A percentile compares a stretch with the other conserved stretches of the same genome.
phyloP scores from a whole-genome alignment of 1,140 invertebrate species.

The Calycopis cecrops region DNA sequence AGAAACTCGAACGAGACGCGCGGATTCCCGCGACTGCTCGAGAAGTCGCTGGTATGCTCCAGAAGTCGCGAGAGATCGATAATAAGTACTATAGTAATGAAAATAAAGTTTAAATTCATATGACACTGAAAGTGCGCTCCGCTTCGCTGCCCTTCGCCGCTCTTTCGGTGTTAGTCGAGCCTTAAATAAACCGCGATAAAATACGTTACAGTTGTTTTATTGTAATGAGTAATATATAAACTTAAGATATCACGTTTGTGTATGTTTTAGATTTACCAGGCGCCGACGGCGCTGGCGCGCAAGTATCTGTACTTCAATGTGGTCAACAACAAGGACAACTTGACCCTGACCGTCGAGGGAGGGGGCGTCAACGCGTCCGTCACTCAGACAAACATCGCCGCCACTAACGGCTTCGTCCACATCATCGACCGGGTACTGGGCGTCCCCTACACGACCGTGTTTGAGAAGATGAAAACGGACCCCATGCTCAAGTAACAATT shows the following conservation, averaged over 20 bases:
- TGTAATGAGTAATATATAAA: too few species aligned
- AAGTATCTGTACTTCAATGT: constrained; percentile 92
- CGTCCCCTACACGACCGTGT: constrained; percentile 91
- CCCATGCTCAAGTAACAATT: constrained; percentile 89
- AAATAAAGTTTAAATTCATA: too few species aligned
- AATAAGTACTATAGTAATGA: too few species aligned
- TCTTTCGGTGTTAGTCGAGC: too few species aligned
- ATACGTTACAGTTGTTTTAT: too few species aligned
- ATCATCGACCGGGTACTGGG: constrained; percentile 96
- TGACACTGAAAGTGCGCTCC: too few species aligned
- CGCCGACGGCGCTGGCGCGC: constrained; percentile 80
- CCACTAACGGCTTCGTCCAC: constrained; percentile 95
- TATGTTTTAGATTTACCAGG: constrained; percentile 82
- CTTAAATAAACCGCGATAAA: too few species aligned
- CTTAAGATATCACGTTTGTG: not conserved
- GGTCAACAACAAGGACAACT: constrained; percentile 78
- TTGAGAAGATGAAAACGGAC: constrained; percentile 91
- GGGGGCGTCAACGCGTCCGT: constrained; percentile 96
- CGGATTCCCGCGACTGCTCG: too few species aligned
- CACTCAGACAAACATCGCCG: constrained; percentile 91
- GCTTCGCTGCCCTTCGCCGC: too few species aligned
- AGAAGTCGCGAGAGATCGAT: too few species aligned
- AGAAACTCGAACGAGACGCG: too few species aligned
- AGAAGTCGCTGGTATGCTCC: too few species aligned
- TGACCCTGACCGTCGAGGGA: constrained; percentile 90